Conservation (phyloP, 2,797 vertebrate genomes). For the Sternarchorhynchus goeldii region DNA sequence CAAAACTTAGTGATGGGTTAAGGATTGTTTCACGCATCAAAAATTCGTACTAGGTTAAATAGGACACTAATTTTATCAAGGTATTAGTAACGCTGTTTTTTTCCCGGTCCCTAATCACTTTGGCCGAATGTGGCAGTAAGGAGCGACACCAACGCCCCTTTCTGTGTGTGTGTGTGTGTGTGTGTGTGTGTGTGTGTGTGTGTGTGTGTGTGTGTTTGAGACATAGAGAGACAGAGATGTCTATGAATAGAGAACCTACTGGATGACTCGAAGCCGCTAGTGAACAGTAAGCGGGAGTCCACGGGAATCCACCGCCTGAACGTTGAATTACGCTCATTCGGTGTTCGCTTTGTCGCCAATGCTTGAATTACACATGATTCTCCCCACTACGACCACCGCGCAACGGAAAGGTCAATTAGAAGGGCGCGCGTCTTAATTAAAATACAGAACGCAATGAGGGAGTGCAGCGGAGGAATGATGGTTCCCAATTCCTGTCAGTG, state of each 20-base stretch:
- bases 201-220: neutral
- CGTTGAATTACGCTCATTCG: conserved; percentile 30
- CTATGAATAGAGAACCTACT: conserved; percentile 7
- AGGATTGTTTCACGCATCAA: no score
- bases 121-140: no score
- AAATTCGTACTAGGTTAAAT: no score
- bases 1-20: no score
- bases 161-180: neutral
- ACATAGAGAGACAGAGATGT: neutral
- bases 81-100: no score
- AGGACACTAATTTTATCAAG: no score
- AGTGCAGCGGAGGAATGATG: conserved; percentile 41
- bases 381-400: conserved; percentile 22
- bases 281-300: conserved; percentile 24
- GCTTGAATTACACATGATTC: conserved; percentile 1
- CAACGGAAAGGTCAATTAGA: neutral
- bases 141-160: no score
- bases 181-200: conserved; percentile 1
- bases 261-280: conserved; percentile 18
- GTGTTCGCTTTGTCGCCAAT: conserved; percentile 16
- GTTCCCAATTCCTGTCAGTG: conserved; percentile 41
- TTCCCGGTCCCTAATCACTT: no score
- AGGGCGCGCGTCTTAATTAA: conserved; percentile 3
- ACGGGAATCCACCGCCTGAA: conserved; percentile 35
- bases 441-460: conserved; percentile 15